These are phyloP conservation scores for Lissonota sp. DNA, from an alignment of 2,888 invertebrate species.

Conservation along the genomic window DNA sequence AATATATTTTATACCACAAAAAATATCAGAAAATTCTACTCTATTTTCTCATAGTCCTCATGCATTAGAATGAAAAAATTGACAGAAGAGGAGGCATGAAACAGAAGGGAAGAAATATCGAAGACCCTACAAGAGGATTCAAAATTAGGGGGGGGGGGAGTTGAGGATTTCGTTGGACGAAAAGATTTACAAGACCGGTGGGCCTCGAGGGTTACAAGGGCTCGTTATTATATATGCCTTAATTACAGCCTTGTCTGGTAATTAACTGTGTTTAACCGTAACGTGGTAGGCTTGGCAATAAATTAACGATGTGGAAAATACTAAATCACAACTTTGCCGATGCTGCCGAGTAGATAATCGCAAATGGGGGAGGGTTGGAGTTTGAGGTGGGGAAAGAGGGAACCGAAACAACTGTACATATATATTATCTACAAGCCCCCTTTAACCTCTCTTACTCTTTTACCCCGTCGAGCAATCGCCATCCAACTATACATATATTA, in stretches of 20 bases:
- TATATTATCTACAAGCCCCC: constrained; percentile 52
- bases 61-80: no score
- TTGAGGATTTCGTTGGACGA: constrained; percentile 73
- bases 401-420: constrained; percentile 78
- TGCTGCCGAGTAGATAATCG: constrained; percentile 83
- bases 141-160: constrained; percentile 58
- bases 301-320: constrained; percentile 82
- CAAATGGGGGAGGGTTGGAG: constrained; percentile 30
- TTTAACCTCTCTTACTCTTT: constrained; percentile 53
- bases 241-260: constrained; percentile 81
- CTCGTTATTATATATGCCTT: constrained; percentile 83
- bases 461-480: constrained; percentile 56
- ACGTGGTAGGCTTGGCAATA: constrained; percentile 82
- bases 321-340: constrained; percentile 83
- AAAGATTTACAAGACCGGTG: constrained; percentile 81
- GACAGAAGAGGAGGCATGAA: no score
- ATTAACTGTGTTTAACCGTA: constrained; percentile 83
- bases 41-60: no score
- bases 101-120: constrained; percentile 11
- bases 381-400: neutral
- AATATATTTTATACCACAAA: no score
- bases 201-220: constrained; percentile 78
- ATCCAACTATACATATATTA: neutral
- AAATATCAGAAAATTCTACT: no score
- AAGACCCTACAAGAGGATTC: constrained; percentile 48